A percentile compares a stretch with the other conserved stretches of the same genome.
Conservation (phyloP, 1,140 invertebrate genomes). For the Scaptodrosophila lebanonensis region DNA sequence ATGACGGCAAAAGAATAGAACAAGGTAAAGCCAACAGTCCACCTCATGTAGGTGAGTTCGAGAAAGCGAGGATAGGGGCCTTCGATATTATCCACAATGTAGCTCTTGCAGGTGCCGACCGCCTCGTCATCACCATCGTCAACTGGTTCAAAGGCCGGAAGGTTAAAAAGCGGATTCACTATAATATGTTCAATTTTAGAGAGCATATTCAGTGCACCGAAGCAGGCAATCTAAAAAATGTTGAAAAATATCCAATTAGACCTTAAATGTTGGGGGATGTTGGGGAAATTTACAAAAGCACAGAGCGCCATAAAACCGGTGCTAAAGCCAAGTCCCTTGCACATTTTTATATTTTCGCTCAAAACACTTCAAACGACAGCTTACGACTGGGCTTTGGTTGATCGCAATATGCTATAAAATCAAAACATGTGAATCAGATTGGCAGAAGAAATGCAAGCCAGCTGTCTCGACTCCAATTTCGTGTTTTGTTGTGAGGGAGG, state of each 20-base stretch:
- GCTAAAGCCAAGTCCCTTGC: constrained; percentile 26
- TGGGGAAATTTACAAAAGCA: constrained; percentile 38
- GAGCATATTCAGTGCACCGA: constrained; percentile 40
- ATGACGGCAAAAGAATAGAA: constrained; percentile 37
- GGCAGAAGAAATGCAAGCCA: too few species aligned
- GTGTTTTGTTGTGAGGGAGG: too few species aligned
- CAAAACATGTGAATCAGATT: not conserved
- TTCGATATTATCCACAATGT: constrained; percentile 19
- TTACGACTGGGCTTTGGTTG: constrained; percentile 8
- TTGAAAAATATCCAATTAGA: not conserved
- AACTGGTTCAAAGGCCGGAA: too few species aligned
- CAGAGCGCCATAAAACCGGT: constrained; percentile 29
- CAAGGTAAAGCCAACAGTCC: constrained; percentile 43
- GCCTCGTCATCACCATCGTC: too few species aligned
- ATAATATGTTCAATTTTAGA: constrained; percentile 37
- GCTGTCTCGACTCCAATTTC: too few species aligned
- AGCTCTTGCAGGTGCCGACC: constrained; percentile 25
- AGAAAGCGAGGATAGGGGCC: constrained; percentile 25
- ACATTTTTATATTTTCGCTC: too few species aligned
- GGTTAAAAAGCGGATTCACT: not conserved
- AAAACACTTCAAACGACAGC: not conserved
- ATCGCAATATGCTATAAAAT: not conserved
- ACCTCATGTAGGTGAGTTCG: constrained; percentile 45
- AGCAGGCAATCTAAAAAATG: constrained; percentile 42
- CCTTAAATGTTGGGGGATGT: not conserved